Percentiles rank a stretch among this genome's conserved stretches.
phyloP scores from a whole-genome alignment of 2,797 vertebrate species.

The Thamnophis elegans region DNA sequence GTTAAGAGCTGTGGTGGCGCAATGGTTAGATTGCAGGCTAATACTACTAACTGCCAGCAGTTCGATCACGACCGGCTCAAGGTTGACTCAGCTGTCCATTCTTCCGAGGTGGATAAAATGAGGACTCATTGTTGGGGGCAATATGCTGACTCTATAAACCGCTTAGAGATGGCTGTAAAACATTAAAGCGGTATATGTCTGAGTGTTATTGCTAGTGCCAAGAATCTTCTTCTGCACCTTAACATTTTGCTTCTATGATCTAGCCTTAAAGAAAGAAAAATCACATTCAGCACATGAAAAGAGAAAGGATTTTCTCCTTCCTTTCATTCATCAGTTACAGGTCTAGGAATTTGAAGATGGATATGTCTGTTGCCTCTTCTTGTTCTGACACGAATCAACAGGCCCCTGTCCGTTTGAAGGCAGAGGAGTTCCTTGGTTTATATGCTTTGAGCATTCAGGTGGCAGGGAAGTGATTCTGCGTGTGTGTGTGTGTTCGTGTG shows the following conservation, averaged over 20 bases:
- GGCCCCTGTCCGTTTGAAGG: too few relatives aligned
- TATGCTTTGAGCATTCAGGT: neutral
- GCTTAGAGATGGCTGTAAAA: too few relatives aligned
- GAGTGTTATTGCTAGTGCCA: too few relatives aligned
- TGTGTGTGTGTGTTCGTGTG: neutral
- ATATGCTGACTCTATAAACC: too few relatives aligned
- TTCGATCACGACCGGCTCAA: too few relatives aligned
- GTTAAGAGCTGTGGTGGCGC: neutral
- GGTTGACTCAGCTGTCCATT: too few relatives aligned
- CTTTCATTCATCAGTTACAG: neutral
- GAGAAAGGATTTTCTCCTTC: neutral
- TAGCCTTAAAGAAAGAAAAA: neutral
- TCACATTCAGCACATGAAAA: neutral
- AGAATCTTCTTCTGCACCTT: neutral
- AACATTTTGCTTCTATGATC: neutral
- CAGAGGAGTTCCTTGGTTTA: neutral
- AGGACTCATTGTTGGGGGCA: too few relatives aligned
- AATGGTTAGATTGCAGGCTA: too few relatives aligned
- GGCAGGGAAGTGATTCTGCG: neutral
- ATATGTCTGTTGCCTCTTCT: neutral
- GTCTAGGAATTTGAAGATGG: neutral
- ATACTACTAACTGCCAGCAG: too few relatives aligned
- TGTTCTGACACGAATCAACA: neutral
- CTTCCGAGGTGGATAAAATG: too few relatives aligned
- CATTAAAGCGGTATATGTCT: too few relatives aligned